phyloP scores from a whole-genome alignment of 1,140 invertebrate genomes.

The Hyposmocoma kahamanoa region DNA sequence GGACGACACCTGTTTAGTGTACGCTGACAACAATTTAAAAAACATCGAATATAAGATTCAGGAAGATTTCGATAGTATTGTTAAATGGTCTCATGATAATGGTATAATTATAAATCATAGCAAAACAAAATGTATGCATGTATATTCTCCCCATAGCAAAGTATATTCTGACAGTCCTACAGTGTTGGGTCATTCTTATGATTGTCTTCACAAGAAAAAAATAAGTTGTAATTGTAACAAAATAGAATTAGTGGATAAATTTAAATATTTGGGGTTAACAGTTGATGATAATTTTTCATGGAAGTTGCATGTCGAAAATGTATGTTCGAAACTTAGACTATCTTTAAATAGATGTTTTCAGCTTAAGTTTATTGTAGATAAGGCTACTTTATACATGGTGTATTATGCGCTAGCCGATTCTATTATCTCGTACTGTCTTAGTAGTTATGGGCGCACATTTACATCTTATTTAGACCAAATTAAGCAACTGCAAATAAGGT shows the following conservation, averaged over 20 bases:
- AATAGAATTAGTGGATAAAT: constrained; percentile 1
- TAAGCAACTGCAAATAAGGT: no score
- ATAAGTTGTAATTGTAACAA: background rate
- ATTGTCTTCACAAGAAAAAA: constrained; percentile 4
- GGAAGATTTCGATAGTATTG: background rate
- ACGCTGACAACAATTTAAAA: background rate
- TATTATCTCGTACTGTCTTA: background rate
- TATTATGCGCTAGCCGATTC: constrained; percentile 6
- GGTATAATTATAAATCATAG: constrained; percentile 1
- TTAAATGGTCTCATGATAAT: constrained; percentile 5
- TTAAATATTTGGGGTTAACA: background rate
- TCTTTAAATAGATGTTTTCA: constrained; percentile 3
- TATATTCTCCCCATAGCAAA: background rate
- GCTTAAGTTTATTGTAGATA: background rate
- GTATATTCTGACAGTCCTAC: background rate
- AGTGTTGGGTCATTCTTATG: constrained; percentile 4
- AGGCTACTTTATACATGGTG: background rate
- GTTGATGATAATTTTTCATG: constrained; percentile 2
- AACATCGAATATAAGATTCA: background rate
- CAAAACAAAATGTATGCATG: constrained; percentile 7
- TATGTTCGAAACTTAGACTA: constrained; percentile 3
- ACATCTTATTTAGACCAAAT: constrained; percentile 3
- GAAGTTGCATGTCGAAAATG: background rate
- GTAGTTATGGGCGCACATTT: constrained; percentile 6
- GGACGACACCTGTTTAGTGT: background rate